Evolutionary conservation across 2,113 vertebrate species (phyloP).

Genomic region (Xiphophorus couchianus): DNA sequence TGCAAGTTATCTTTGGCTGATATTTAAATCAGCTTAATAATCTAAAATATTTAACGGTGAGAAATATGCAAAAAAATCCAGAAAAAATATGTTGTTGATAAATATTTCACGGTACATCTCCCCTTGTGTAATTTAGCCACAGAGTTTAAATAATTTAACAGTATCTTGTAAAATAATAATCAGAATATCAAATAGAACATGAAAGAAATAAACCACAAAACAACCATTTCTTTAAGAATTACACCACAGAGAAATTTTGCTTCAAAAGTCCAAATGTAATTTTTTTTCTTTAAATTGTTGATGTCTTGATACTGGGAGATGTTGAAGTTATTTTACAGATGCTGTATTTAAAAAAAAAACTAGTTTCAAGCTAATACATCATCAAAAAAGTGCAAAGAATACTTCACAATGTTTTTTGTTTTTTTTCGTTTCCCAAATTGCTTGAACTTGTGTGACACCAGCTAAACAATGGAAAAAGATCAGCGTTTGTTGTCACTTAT

Average conservation of each 20-base stretch:
- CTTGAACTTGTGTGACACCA: neutral
- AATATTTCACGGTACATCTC: neutral
- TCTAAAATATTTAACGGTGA: neutral
- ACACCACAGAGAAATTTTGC: neutral
- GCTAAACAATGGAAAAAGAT: conserved; percentile 26
- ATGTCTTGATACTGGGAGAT: neutral
- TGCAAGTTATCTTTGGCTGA: too few relatives aligned
- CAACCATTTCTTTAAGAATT: neutral
- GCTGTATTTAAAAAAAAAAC: neutral
- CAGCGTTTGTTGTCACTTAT: neutral
- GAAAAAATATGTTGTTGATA: neutral
- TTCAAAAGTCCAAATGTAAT: too few relatives aligned
- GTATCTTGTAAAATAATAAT: neutral
- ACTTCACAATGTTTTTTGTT: neutral
- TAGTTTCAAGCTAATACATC: neutral
- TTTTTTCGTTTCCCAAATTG: neutral
- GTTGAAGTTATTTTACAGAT: neutral
- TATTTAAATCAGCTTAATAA: too few relatives aligned
- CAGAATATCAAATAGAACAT: neutral
- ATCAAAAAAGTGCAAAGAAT: neutral
- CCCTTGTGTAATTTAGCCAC: neutral
- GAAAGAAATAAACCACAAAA: neutral
- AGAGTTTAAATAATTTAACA: neutral
- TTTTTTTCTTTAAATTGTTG: neutral
- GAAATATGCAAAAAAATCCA: neutral